Evolutionary conservation across 1,140 invertebrate genomes (phyloP), one percentile per base, ranked within the genome.

Genomic region (Limonius californicus): DNA sequence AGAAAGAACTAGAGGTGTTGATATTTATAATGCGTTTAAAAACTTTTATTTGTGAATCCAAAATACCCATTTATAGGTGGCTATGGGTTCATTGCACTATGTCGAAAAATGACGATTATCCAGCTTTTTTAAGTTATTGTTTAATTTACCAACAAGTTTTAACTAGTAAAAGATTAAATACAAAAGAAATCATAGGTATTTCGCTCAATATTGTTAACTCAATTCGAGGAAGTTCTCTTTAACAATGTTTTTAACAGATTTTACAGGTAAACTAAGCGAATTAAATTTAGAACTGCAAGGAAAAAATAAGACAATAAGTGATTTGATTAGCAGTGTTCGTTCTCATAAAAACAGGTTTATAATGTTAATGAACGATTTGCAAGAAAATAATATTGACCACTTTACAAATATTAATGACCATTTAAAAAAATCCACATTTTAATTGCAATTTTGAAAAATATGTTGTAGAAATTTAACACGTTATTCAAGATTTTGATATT

Each of bases 61-160:
- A 54, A 42, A 71, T 53, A 68, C 62, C 68, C 70, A 67, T 70
- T 67, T 68, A 68, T 63, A 63, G 68, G 68, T 68, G 57, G 58
- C 61, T 47, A 72, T 68, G 67, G 68, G 45, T 70, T 65, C 65
- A 68, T 72, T 62, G 53, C 58, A 58, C 58, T 69, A 58, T 67
- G 63, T 61, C 64, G 67, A 21, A 69, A 72, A 63, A 72, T 62
- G 59, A 70, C 57, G 54, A 70, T 30, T 70, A 65, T 61, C 67
- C 62, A 69, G 63, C 65, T 54, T 72, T 73, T 61, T 64, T 73
- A 57, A 68, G 62, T 61, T 73, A 73, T 68, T 72, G 67, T 55
- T 67, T 74, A 70, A 73, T 72, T 68, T 67, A 73, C 63, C 69
- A 73, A 59, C 65, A 70, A 66, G 65, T 72, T 62, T 61, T 73